A percentile compares a stretch with the other conserved stretches of the same genome.
phyloP scores from a whole-genome alignment of 2,113 vertebrate species.

The Oryzias celebensis region DNA sequence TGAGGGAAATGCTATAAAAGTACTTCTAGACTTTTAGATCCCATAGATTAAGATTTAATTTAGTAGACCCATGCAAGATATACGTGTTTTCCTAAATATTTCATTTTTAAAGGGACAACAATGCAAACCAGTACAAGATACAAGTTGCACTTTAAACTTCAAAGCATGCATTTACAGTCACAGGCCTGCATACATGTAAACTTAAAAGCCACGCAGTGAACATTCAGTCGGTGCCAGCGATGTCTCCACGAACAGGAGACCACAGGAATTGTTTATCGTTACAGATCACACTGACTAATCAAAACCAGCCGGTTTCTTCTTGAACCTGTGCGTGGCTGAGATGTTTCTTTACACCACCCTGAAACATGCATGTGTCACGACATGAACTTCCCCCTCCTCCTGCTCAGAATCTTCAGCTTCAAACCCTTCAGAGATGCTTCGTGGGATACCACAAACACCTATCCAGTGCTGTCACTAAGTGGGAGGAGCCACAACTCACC shows the following conservation, averaged over 20 bases:
- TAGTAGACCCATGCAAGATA: too few species aligned
- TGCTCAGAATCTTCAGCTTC: constrained; percentile 19
- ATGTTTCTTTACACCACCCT: constrained; percentile 76
- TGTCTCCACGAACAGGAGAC: constrained; percentile 71
- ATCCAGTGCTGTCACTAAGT: constrained; percentile 29
- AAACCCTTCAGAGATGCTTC: constrained; percentile 34
- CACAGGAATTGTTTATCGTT: constrained; percentile 88
- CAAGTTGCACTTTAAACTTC: too few species aligned
- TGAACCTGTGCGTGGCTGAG: constrained; percentile 81
- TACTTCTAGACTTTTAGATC: constrained; percentile 2
- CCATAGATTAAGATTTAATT: too few species aligned
- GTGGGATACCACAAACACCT: constrained; percentile 43
- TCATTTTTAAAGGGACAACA: too few species aligned
- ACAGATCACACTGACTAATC: constrained; percentile 83
- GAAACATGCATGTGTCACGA: constrained; percentile 65
- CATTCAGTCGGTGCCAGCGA: constrained; percentile 43
- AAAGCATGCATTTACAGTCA: background rate
- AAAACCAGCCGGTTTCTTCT: constrained; percentile 81
- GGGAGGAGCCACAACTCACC: constrained; percentile 47
- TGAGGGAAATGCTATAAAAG: constrained; percentile 29
- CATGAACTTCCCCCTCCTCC: constrained; percentile 48
- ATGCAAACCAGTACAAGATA: too few species aligned
- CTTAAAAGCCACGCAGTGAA: constrained; percentile 48
- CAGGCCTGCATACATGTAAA: constrained; percentile 33
- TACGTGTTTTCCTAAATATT: too few species aligned